Percentiles rank a stretch among this genome's conserved stretches.
phyloP scores from a whole-genome alignment of 2,888 invertebrate species.

The Lithodes maja region DNA sequence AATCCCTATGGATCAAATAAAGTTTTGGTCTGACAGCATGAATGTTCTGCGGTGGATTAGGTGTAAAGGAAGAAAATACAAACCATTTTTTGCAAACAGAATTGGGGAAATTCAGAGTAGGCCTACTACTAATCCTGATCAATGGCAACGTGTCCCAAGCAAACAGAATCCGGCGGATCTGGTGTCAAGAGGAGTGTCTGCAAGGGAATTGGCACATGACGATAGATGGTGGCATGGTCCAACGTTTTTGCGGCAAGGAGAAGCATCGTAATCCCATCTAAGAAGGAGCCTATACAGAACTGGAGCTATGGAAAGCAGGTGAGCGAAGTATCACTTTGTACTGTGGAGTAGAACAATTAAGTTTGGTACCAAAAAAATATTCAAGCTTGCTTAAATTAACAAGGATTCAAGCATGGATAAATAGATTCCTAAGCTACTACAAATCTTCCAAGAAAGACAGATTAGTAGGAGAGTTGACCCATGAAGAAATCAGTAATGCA shows the following conservation, averaged over 20 bases:
- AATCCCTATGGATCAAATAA: not conserved
- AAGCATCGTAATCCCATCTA: not conserved
- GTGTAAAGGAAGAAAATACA: not conserved
- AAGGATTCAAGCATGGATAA: not conserved
- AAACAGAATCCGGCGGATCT: not conserved
- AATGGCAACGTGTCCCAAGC: not conserved
- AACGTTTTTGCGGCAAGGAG: not conserved
- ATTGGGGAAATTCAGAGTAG: not conserved
- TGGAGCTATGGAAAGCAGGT: not conserved
- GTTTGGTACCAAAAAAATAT: not conserved
- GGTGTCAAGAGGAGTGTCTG: not conserved
- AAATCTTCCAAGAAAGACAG: not conserved
- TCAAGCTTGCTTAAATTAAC: not conserved
- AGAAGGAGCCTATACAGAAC: not conserved
- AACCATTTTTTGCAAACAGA: not conserved
- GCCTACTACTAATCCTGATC: not conserved
- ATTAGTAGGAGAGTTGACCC: not conserved
- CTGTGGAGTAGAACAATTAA: not conserved
- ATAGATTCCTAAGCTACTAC: not conserved
- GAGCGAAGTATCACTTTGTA: not conserved
- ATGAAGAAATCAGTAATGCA: not conserved
- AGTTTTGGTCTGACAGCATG: constrained; percentile 6
- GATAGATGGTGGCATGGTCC: not conserved
- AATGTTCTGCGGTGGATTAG: not conserved
- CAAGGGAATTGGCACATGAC: not conserved